Percentiles rank a stretch among this genome's conserved stretches.
Evolutionary conservation across 2,113 vertebrate species (phyloP).

Genomic region (Sebastes fasciatus): DNA sequence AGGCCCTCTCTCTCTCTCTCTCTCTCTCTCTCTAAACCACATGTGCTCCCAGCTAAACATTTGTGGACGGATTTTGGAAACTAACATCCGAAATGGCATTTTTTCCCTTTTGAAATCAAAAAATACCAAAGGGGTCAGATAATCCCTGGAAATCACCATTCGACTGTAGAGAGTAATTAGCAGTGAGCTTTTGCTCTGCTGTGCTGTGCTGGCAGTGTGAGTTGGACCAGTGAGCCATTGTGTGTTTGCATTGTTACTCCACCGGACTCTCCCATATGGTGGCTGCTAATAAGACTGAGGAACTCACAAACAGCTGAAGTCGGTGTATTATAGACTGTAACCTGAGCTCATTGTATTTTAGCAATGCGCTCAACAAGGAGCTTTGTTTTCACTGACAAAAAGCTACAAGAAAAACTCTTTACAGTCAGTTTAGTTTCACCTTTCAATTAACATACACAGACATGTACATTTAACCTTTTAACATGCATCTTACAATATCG

Average conservation of each 20-base stretch:
- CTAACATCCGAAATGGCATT: constrained; percentile 49
- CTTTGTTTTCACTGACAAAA: constrained; percentile 44
- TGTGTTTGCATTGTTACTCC: constrained; percentile 49
- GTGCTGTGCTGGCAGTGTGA: constrained; percentile 11
- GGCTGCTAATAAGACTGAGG: constrained; percentile 8
- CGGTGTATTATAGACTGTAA: constrained; percentile 42
- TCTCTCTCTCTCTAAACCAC: neutral
- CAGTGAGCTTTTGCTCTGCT: constrained; percentile 30
- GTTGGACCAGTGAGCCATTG: neutral
- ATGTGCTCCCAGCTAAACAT: constrained; percentile 42
- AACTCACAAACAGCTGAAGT: constrained; percentile 33
- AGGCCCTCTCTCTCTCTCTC: constrained; percentile 15
- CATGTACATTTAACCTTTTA: neutral
- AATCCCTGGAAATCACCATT: constrained; percentile 44
- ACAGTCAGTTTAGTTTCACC: neutral
- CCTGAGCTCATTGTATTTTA: constrained; percentile 46
- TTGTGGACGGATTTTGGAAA: constrained; percentile 50
- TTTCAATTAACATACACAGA: neutral
- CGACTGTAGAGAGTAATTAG: constrained; percentile 38
- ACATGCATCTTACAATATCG: neutral
- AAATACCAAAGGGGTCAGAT: constrained; percentile 44
- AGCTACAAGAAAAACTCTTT: neutral
- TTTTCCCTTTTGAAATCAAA: constrained; percentile 34
- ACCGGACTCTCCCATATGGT: constrained; percentile 34
- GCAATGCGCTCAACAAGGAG: constrained; percentile 3